phyloP scores from a whole-genome alignment of 2,113 vertebrate species.

The Myotis lucifugus region DNA sequence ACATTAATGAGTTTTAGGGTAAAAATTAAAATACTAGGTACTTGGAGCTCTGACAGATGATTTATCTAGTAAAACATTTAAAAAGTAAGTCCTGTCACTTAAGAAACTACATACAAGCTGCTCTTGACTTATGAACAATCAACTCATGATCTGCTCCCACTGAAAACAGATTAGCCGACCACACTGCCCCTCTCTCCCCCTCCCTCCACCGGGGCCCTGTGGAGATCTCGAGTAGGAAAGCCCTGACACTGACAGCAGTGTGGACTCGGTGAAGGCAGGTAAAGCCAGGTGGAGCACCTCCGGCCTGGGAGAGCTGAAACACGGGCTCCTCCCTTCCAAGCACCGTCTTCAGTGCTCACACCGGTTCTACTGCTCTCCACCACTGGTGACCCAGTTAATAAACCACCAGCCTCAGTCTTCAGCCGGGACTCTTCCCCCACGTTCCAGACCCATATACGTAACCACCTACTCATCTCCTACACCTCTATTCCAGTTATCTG shows the following conservation, averaged over 20 bases:
- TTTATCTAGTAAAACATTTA: not conserved
- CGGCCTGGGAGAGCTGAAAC: not conserved
- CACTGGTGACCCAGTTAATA: not conserved
- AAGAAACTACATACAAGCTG: not conserved
- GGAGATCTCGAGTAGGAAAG: not conserved
- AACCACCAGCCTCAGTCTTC: not conserved
- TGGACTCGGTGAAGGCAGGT: not conserved
- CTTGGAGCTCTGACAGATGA: not conserved
- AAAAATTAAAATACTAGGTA: not conserved
- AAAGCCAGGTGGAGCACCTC: no score
- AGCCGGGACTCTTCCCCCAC: not conserved
- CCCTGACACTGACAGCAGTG: not conserved
- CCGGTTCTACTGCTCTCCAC: not conserved
- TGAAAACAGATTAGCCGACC: not conserved
- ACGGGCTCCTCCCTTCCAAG: accelerated
- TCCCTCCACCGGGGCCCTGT: accelerated
- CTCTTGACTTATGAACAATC: not conserved
- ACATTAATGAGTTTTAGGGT: not conserved
- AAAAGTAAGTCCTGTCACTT: not conserved
- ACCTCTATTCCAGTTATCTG: not conserved
- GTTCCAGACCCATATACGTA: not conserved
- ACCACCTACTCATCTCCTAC: not conserved
- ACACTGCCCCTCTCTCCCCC: not conserved
- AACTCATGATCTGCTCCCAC: not conserved
- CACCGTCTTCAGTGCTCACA: not conserved